Conservation (phyloP, 1,140 invertebrate species). For the Rhagoletis pomonella region DNA sequence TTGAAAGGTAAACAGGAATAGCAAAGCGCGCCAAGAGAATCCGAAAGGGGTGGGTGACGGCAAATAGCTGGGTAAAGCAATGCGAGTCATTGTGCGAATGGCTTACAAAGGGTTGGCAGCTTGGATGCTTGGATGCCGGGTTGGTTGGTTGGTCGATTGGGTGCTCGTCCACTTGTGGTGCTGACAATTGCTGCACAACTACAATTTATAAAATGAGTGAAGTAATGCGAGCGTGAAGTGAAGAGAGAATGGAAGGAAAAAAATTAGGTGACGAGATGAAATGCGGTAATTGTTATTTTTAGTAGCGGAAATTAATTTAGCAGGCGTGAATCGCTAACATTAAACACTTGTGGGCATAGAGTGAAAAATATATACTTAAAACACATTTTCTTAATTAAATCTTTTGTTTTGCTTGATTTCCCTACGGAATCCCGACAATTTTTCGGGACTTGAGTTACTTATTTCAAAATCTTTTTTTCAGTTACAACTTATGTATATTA, state of each 20-base stretch:
- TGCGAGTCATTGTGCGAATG: neutral
- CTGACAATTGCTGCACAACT: neutral
- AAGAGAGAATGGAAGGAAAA: neutral
- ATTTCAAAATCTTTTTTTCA: too few species aligned
- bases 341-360: too few species aligned
- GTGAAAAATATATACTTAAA: too few species aligned
- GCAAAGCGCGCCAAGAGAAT: too few species aligned
- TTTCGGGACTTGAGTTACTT: too few species aligned
- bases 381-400: too few species aligned
- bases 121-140: too few species aligned
- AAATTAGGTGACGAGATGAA: neutral
- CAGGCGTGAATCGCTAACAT: too few species aligned
- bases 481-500: too few species aligned
- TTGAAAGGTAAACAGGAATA: neutral
- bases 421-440: too few species aligned
- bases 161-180: neutral
- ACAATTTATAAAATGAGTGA: neutral
- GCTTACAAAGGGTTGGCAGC: neutral
- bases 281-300: neutral
- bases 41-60: neutral
- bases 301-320: neutral
- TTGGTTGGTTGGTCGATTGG: neutral
- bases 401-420: too few species aligned
- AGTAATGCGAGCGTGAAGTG: too few species aligned
- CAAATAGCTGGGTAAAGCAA: neutral